Evolutionary conservation across 1,140 invertebrate genomes (phyloP), one percentile per base, ranked within the genome.

Genomic region (Oreohelix idahoensis): DNA sequence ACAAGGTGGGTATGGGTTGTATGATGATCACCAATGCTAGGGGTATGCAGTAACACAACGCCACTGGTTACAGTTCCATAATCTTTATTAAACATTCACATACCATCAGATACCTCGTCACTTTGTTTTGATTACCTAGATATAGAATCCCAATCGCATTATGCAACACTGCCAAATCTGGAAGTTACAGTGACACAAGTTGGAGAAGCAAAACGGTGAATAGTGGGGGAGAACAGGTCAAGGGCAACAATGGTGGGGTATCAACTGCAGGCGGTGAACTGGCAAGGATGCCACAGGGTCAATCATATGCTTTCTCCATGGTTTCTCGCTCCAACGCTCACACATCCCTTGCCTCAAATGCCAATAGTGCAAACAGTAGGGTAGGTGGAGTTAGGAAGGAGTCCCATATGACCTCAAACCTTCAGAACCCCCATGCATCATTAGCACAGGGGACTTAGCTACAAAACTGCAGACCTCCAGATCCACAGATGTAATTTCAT

Each of bases 311-410:
- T 17, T 36, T 63, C 8, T 20, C 73, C 11, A 53, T 74, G 49
- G 32, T 51, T 13, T 83, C 80, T 17, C 45, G 84, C 32, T 69
- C 76, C n/a, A 73, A 29, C 23, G 78, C 80, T 38, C 75, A 82
- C 39, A 76, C 63, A 13, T 82, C 80, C 5, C 32, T 78, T 20
- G 63, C 69, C 20, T 83, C 80, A 15, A 51, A 17, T 35, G 15
- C 71, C 35, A 80, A 42, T 42, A 75, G 51, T 42, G 76, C 80
- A 29, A 83, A 85, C 80, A 85, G 81, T 35, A 76, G 84, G 13
- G 77, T 85, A 0, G 73, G 84, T 35, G 84, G 84, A 38, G 84
- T 85, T 45, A 81, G 84, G 63, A 85, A 85, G 38, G 84, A 85
- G 42, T 85, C 84, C 0, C 75, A 85, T 69, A 69, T 42, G 69